Percentiles rank a stretch among this genome's conserved stretches.
Evolutionary conservation across 2,888 invertebrate genomes (phyloP).

Genomic region (Steinernema carpocapsae): DNA sequence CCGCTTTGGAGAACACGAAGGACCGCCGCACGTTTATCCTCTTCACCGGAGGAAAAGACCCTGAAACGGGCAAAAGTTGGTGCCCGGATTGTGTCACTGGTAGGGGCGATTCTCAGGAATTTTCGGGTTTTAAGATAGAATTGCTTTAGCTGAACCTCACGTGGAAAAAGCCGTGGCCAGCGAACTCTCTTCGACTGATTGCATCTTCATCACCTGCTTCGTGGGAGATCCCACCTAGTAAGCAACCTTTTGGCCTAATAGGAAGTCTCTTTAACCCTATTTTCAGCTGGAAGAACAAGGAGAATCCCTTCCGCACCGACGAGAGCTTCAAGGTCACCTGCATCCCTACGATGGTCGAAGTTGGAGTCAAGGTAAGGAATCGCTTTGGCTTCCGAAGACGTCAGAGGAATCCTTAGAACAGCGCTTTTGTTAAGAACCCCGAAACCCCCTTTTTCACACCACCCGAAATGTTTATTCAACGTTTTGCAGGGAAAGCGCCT

Average conservation of each 20-base stretch:
- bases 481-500: constrained; percentile 45
- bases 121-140: not conserved
- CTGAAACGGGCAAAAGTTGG: constrained; percentile 54
- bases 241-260: not conserved
- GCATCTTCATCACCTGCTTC: constrained; percentile 47
- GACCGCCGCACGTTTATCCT: constrained; percentile 47
- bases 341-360: constrained; percentile 50
- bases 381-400: too few species aligned
- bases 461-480: not conserved
- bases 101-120: too few species aligned
- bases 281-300: constrained; percentile 49
- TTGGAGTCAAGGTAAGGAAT: constrained; percentile 44
- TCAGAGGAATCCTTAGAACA: too few species aligned
- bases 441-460: not conserved
- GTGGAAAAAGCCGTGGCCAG: constrained; percentile 44
- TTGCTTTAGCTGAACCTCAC: constrained; percentile 49
- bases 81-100: constrained; percentile 60
- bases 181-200: constrained; percentile 39
- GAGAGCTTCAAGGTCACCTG: constrained; percentile 47
- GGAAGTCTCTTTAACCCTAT: not conserved
- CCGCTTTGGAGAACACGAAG: constrained; percentile 28
- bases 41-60: constrained; percentile 52
- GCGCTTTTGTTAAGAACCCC: too few species aligned
- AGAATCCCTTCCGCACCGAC: constrained; percentile 49
- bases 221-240: constrained; percentile 51